Percentiles rank a stretch among this genome's conserved stretches.
Conservation (phyloP, 2,888 invertebrate genomes). For the Napeogenes inachia region DNA sequence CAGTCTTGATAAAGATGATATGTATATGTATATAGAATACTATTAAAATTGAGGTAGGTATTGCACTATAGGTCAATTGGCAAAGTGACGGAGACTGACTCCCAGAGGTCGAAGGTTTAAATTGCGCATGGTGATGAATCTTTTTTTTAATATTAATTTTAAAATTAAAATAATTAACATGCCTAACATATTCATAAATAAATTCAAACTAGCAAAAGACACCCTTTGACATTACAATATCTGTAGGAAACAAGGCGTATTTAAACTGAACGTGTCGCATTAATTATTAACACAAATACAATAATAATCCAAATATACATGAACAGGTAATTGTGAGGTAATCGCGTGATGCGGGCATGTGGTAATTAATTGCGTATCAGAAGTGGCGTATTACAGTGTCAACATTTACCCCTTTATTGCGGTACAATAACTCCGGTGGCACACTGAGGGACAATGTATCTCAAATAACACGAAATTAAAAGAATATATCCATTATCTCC, state of each 20-base stretch:
- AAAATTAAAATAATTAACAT: too few species aligned
- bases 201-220: neutral
- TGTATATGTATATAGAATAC: too few species aligned
- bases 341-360: slow-evolving; percentile 37
- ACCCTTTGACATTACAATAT: neutral
- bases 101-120: too few species aligned
- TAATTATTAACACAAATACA: slow-evolving; percentile 4
- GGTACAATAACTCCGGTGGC: slow-evolving; percentile 21
- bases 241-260: too few species aligned
- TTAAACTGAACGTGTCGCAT: neutral
- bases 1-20: too few species aligned
- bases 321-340: slow-evolving; percentile 26
- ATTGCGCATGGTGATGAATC: too few species aligned
- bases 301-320: slow-evolving; percentile 1
- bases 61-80: too few species aligned
- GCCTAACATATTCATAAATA: too few species aligned
- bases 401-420: slow-evolving; percentile 36
- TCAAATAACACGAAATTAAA: neutral
- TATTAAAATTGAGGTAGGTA: too few species aligned
- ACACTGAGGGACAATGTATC: slow-evolving; percentile 11
- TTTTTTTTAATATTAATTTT: too few species aligned
- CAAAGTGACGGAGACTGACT: too few species aligned
- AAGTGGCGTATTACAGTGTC: slow-evolving; percentile 32
- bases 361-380: slow-evolving; percentile 36
- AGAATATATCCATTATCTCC: too few species aligned